Percentiles rank a stretch among this genome's conserved stretches.
Evolutionary conservation across 2,113 vertebrate species (phyloP).

Genomic region (Pycnonotus jocosus): DNA sequence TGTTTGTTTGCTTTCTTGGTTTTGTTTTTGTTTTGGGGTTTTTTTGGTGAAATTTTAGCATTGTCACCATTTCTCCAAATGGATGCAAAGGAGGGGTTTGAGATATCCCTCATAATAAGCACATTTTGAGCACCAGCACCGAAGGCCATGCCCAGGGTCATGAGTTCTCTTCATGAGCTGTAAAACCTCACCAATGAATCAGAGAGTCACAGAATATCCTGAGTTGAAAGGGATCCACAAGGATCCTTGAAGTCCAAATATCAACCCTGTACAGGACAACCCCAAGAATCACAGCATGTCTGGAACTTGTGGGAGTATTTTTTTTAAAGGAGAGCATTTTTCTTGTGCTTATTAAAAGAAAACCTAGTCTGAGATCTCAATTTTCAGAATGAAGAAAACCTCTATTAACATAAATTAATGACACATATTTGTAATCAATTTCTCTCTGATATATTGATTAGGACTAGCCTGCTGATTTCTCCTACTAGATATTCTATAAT

Average conservation of each 20-base stretch:
- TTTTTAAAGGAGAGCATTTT: background rate
- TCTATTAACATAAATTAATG: background rate
- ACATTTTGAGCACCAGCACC: background rate
- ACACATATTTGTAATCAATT: background rate
- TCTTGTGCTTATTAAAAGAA: background rate
- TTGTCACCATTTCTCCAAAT: background rate
- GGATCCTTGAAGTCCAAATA: background rate
- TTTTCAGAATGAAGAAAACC: background rate
- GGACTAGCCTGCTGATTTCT: background rate
- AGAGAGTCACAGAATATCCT: background rate
- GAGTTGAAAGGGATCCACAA: background rate
- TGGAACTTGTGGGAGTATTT: background rate
- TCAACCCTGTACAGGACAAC: background rate
- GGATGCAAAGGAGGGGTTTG: background rate
- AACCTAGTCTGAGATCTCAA: background rate
- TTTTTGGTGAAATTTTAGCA: background rate
- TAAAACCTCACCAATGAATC: background rate
- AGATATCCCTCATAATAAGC: background rate
- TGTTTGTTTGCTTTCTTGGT: background rate
- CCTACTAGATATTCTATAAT: background rate
- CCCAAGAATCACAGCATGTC: background rate
- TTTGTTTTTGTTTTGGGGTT: background rate
- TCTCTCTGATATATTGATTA: background rate
- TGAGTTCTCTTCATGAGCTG: background rate
- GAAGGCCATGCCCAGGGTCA: no score